Conservation (phyloP, 2,113 vertebrate species). For the Daboia siamensis region DNA sequence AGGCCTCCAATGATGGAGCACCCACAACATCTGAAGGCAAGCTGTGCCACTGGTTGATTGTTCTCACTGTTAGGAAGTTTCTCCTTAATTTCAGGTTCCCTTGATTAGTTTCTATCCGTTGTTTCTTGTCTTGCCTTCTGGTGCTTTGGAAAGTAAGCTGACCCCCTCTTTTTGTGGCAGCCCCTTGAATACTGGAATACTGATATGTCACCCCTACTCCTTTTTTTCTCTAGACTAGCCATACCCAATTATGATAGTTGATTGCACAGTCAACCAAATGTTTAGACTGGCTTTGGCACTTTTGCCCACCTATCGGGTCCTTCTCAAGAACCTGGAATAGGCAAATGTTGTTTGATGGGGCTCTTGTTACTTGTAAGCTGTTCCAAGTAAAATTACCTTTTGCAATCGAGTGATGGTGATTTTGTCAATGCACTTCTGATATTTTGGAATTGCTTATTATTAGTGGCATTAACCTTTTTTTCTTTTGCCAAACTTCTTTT, state of each 20-base stretch:
- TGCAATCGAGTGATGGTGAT: not conserved
- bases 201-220: too few relatives aligned
- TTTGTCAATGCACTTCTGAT: not conserved
- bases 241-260: not conserved
- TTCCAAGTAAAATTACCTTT: not conserved
- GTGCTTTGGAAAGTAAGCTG: too few relatives aligned
- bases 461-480: not conserved
- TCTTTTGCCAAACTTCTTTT: not conserved
- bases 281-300: not conserved
- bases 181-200: too few relatives aligned
- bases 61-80: too few relatives aligned
- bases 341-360: not conserved
- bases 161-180: too few relatives aligned
- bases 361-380: not conserved
- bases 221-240: not conserved
- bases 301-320: too few relatives aligned
- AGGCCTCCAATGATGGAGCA: too few relatives aligned
- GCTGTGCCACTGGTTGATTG: too few relatives aligned
- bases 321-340: not conserved
- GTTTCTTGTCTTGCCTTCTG: too few relatives aligned
- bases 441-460: not conserved
- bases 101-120: too few relatives aligned
- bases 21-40: too few relatives aligned
- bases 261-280: not conserved
- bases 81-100: too few relatives aligned